Percentiles rank a stretch among this genome's conserved stretches.
Evolutionary conservation across 2,113 vertebrate species (phyloP).

Genomic region (Panthera leo): DNA sequence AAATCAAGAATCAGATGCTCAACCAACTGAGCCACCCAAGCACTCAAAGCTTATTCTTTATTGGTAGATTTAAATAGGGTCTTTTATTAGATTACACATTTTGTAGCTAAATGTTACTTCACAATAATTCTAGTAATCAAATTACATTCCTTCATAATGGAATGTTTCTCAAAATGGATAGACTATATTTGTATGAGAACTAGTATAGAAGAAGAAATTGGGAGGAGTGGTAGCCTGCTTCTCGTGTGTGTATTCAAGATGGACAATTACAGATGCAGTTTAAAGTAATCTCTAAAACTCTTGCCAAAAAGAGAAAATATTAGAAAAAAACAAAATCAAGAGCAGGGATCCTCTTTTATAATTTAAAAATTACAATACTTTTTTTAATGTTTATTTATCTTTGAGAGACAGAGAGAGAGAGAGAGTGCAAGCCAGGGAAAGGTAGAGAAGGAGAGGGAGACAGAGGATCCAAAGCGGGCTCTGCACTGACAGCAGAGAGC

Average conservation of each 20-base stretch:
- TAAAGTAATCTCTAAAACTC: background rate
- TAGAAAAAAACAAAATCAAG: background rate
- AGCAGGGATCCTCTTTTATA: background rate
- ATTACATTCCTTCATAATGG: background rate
- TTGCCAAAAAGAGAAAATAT: background rate
- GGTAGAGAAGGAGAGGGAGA: too few relatives aligned
- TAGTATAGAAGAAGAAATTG: background rate
- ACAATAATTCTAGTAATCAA: background rate
- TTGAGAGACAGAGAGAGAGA: too few relatives aligned
- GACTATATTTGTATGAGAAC: background rate
- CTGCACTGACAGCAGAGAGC: too few relatives aligned
- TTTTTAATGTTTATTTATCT: too few relatives aligned
- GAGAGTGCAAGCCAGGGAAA: too few relatives aligned
- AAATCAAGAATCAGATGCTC: too few relatives aligned
- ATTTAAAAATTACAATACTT: too few relatives aligned
- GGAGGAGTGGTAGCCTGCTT: background rate
- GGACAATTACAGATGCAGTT: background rate
- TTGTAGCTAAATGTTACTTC: constrained; percentile 18
- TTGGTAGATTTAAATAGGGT: background rate
- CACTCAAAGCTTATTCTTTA: background rate
- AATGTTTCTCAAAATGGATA: background rate
- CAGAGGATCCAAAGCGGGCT: too few relatives aligned
- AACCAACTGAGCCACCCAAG: too few relatives aligned
- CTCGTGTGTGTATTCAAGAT: background rate
- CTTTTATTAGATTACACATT: constrained; percentile 18